Evolutionary conservation across 2,888 invertebrate species (phyloP), one percentile per base, ranked within the genome.

Genomic region (Mimas tiliae): DNA sequence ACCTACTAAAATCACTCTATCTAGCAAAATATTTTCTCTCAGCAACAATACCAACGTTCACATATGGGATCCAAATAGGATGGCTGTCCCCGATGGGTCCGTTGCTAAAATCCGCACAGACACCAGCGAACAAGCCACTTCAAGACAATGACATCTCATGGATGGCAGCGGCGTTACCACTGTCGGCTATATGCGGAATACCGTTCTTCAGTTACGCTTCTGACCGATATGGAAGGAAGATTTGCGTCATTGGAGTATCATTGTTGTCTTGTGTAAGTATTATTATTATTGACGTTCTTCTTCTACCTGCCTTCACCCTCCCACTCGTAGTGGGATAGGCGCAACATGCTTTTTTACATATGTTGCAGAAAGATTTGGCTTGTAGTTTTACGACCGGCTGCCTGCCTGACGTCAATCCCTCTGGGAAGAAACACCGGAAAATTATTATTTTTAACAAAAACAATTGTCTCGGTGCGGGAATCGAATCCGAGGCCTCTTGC

Each of bases 51-150:
- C 90, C 94, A 9, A 89, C 93, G 3, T 92, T 94, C 74, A 91
- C 90, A 27, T 90, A 94, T 65, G 94, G 94, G 42, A 89, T 91
- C 33, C 91, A 91, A 69, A 87, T 93, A 11, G 94, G 94, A 34
- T 94, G 94, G 94, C 79, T 94, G 3, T 94, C 94, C 0, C 94
- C 94, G 0, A 93, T 92, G 78, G 84, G 92, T 0, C 87, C 87
- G 0, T 79, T 91, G 19, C 84, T 94, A 66, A 85, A 90, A 71
- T 89, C 92, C 0, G 63, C 72, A 0, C 55, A 71, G 0, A 67
- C 81, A 0, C 91, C 92, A 1, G 82, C 91, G 16, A 74, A 74
- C 0, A 69, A 71, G 42, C 86, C 89, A 0, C 75, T 94, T 65
- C 78, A 83, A 0, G 79, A 83, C 67, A 81, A 76, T 68, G 88